Evolutionary conservation across 2,888 invertebrate genomes (phyloP).

Genomic region (Drosophila macrospina): DNA sequence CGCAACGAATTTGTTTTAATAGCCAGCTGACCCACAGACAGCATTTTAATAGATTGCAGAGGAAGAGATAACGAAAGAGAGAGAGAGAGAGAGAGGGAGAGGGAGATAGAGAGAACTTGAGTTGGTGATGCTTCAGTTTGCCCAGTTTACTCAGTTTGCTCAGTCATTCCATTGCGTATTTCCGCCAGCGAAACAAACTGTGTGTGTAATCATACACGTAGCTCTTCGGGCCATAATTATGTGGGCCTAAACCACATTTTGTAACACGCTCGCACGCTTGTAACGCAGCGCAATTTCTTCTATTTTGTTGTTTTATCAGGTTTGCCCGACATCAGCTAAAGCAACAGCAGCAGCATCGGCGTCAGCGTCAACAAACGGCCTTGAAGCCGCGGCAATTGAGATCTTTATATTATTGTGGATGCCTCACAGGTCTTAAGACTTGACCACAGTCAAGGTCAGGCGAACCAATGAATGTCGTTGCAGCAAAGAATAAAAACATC

Average conservation of each 20-base stretch:
- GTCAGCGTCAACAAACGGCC: slow-evolving; percentile 50
- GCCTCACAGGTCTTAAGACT: slow-evolving; percentile 17
- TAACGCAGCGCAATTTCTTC: slow-evolving; percentile 49
- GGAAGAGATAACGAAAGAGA: not conserved
- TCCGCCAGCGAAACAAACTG: slow-evolving; percentile 25
- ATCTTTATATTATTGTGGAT: slow-evolving; percentile 19
- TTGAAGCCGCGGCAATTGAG: slow-evolving; percentile 33
- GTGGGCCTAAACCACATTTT: slow-evolving; percentile 33
- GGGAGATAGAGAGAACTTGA: slow-evolving; percentile 5
- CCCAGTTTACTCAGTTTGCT: slow-evolving; percentile 26
- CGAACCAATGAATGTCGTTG: slow-evolving; percentile 23
- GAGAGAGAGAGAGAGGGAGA: slow-evolving; percentile 5
- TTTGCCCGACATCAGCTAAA: too few species aligned
- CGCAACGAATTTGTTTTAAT: slow-evolving; percentile 37
- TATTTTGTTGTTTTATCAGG: slow-evolving; percentile 36
- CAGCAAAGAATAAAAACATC: slow-evolving; percentile 12
- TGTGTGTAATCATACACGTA: slow-evolving; percentile 40
- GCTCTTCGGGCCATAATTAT: slow-evolving; percentile 39
- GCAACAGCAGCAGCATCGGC: too few species aligned
- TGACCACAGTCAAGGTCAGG: slow-evolving; percentile 60
- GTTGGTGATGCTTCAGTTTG: not conserved
- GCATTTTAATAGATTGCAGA: slow-evolving; percentile 20
- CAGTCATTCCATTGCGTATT: slow-evolving; percentile 40
- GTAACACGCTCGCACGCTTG: slow-evolving; percentile 26
- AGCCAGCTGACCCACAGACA: slow-evolving; percentile 42